Percentiles rank a stretch among this genome's conserved stretches.
These are phyloP conservation scores for Chrysaora quinquecirrha DNA, from an alignment of 30 jellyfish, hydroid and myxozoan species.

Conservation along the genomic window DNA sequence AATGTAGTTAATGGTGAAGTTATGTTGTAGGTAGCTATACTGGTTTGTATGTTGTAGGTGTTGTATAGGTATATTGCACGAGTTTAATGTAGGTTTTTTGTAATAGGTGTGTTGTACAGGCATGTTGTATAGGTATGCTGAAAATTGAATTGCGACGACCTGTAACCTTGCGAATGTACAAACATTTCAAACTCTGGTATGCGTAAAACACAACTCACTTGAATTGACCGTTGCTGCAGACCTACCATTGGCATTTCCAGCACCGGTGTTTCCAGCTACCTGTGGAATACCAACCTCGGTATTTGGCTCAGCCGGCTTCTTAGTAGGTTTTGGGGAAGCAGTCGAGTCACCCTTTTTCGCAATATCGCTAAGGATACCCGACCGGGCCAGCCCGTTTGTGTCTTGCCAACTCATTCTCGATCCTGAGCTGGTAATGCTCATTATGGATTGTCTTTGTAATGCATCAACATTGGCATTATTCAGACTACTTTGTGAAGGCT, in stretches of 20 bases:
- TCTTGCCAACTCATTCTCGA: neutral
- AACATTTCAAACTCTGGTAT: too few species aligned
- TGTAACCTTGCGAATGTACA: too few species aligned
- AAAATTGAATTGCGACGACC: too few species aligned
- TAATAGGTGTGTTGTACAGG: too few species aligned
- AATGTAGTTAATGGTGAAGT: too few species aligned
- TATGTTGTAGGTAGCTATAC: too few species aligned
- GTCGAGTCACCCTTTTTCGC: slow-evolving; percentile 7
- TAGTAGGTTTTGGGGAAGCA: slow-evolving; percentile 27
- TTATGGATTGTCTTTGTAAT: slow-evolving; percentile 35
- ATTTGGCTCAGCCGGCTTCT: slow-evolving; percentile 50
- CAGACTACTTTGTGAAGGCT: slow-evolving; percentile 2
- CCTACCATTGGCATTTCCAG: neutral
- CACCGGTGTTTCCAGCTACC: neutral
- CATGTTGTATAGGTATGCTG: too few species aligned
- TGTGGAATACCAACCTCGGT: slow-evolving; percentile 69
- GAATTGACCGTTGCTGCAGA: neutral
- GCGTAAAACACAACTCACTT: slow-evolving; percentile 11
- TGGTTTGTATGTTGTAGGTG: too few species aligned
- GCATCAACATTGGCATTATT: slow-evolving; percentile 16
- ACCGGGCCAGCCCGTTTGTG: neutral
- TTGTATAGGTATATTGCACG: too few species aligned
- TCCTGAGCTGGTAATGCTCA: slow-evolving; percentile 30
- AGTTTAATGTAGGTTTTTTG: too few species aligned
- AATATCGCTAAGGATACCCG: slow-evolving; percentile 1